Evolutionary conservation across 2,888 invertebrate species (phyloP).

Genomic region (Campaea margaritaria): DNA sequence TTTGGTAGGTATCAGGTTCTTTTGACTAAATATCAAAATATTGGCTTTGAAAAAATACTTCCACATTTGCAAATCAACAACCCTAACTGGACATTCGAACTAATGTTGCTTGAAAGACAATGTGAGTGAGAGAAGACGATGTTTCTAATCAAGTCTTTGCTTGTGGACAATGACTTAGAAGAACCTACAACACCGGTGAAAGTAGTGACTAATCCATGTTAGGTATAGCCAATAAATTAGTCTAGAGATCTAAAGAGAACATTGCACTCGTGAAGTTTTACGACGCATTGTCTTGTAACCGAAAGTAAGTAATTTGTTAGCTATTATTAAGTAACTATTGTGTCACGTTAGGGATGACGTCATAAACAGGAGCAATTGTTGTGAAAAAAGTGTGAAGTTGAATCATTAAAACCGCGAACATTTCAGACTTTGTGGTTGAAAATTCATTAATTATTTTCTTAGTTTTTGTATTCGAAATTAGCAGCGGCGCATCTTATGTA

Average conservation of each 20-base stretch:
- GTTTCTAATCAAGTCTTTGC: conserved; percentile 18
- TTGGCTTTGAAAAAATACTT: too few relatives aligned
- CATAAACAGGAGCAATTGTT: background rate
- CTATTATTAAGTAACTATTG: background rate
- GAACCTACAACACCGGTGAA: conserved; percentile 19
- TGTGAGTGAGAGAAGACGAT: conserved; percentile 29
- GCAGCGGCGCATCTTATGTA: too few relatives aligned
- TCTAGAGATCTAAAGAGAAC: conserved; percentile 4
- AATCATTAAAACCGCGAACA: too few relatives aligned
- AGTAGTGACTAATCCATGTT: conserved; percentile 12
- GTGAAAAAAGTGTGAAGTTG: too few relatives aligned
- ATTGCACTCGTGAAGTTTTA: conserved; percentile 6
- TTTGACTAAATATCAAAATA: too few relatives aligned
- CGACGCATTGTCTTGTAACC: conserved; percentile 14
- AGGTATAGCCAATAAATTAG: conserved; percentile 1
- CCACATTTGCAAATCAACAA: background rate
- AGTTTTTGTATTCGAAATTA: too few relatives aligned
- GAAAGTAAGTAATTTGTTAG: conserved; percentile 5
- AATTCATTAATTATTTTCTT: too few relatives aligned
- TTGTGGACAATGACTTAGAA: conserved; percentile 23
- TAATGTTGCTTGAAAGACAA: conserved; percentile 11
- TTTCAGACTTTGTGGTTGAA: too few relatives aligned
- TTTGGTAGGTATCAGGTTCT: too few relatives aligned
- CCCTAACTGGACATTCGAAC: conserved; percentile 2
- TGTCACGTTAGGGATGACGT: background rate